Conservation (phyloP, 2,797 vertebrate genomes). For the Enteromius trimaculatus region DNA sequence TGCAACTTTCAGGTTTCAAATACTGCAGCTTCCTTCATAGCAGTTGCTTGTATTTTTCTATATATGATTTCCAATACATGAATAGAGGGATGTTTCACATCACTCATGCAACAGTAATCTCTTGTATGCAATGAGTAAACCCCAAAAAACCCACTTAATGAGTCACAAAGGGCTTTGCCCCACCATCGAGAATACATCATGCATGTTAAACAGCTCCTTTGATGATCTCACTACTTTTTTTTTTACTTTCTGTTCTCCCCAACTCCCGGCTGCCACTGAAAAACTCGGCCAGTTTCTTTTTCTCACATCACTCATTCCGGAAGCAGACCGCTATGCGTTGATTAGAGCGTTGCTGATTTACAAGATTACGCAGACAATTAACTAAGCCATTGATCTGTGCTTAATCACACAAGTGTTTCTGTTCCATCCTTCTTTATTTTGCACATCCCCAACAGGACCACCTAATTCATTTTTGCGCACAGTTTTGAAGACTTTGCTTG, state of each 20-base stretch:
- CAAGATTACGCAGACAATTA: constrained; percentile 37
- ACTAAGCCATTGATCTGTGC: constrained; percentile 29
- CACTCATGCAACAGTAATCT: neutral
- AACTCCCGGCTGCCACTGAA: constrained; percentile 4
- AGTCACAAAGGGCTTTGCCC: constrained; percentile 24
- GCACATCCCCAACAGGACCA: neutral
- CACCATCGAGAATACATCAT: constrained; percentile 1
- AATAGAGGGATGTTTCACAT: neutral
- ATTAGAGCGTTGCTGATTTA: neutral
- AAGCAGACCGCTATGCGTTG: neutral
- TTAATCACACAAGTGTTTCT: constrained; percentile 22
- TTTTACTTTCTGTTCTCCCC: neutral
- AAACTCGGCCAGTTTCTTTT: neutral
- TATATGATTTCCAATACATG: neutral
- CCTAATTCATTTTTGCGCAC: neutral
- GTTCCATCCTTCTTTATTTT: constrained; percentile 1
- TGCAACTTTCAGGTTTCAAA: neutral
- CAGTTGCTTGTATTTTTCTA: neutral
- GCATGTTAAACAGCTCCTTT: constrained; percentile 46
- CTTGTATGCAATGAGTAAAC: neutral
- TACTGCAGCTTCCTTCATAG: neutral
- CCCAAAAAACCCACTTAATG: constrained; percentile 29
- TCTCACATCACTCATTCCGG: constrained; percentile 11
- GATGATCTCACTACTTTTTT: constrained; percentile 50
- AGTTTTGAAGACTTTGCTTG: neutral